Evolutionary conservation across 2,888 invertebrate genomes (phyloP), one percentile per base, ranked within the genome.

Genomic region (Eumerus sabulonum): DNA sequence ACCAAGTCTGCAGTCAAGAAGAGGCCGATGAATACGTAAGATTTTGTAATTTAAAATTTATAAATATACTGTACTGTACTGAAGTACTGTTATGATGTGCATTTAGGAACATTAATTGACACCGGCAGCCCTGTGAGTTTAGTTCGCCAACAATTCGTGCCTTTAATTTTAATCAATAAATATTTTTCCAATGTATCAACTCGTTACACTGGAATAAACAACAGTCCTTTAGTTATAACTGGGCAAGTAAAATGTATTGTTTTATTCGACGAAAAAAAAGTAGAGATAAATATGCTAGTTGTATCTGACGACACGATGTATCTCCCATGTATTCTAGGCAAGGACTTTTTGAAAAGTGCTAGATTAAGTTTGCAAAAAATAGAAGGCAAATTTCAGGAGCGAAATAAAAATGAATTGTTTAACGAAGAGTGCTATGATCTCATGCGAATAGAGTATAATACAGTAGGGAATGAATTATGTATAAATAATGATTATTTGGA

Each of bases 11-110:
- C 5, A 11, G 44, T 1, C 11, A 17, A 38, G 59, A 60, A 18
- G n/a, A 64, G 19, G 5, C 14, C 35, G 64, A 64, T 36, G 64
- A 64, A 45, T 64, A 51, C 51, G 64, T 64, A n/a, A n/a, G n/a
- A n/a, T 44, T 44, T 53, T 44, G 54, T 36, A n/a, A 64, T 18
- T 54, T 27, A 47, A 14, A 1, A 35, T 66, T 54, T 44, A 47
- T 11, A 9, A 47, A 16, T 35, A 12, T 12, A 2, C n/a, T 36
- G 53, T 47, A 27, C 17, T 51, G 45, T 54, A n/a, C n/a, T 12
- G 1, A 16, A 45, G 53, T 47, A 27, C 17, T 51, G 45, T 54
- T 66, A 54, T 54, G 54, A 38, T 4, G 27, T 16, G 9, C 35
- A n/a, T 38, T 54, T 66, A 66, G 54, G 4, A 35, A 54, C 47